Base-by-base conservation (phyloP, 2,888 invertebrate species). In the Nomada goodeniana region DNA sequence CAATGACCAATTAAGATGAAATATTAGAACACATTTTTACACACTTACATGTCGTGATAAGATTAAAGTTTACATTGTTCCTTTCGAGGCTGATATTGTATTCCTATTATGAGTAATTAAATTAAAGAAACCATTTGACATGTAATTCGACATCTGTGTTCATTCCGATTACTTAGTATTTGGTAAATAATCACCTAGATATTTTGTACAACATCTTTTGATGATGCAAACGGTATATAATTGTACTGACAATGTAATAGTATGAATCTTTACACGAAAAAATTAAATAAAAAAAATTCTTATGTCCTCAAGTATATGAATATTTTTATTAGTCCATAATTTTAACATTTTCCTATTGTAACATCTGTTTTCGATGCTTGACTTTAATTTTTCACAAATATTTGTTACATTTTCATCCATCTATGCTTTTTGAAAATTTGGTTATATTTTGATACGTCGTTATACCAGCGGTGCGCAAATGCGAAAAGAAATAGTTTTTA, bases 21-120 rank as follows among this genome's bases (percentile, higher is more conserved):
- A 52, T 78, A 53, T 68, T 67, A 63, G 47, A 42, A 71, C 44
- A 53, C 23, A 36, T 20, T 71, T 53, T 76, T 61, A 57, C 61
- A 76, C 13, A 60, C 44, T 73, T 76, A 61, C 76, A 70, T 29
- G 42, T 76, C 60, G 18, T 63, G 59, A 76, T 69, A 52, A 64
- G 42, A 80, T 71, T 64, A 59, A 76, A 75, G 64, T 82, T 79
- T 69, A 84, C 60, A 76, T 47, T 77, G 68, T 53, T 77, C 76
- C 15, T 83, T 83, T 85, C 83, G 82, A 80, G 82, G 76, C 67
- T 69, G 61, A 80, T 68, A 75, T 81, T 36, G 55, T 76, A 81
- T 83, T 90, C 82, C 74, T 87, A 75, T 77, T 83, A 81, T 80
- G 90, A 91, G 90, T 90, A 91, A 86, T 92, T 92, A 89, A 91